Percentiles rank a stretch among this genome's conserved stretches.
Conservation (phyloP, 2,888 invertebrate genomes). For the Phrixothrix hirtus region DNA sequence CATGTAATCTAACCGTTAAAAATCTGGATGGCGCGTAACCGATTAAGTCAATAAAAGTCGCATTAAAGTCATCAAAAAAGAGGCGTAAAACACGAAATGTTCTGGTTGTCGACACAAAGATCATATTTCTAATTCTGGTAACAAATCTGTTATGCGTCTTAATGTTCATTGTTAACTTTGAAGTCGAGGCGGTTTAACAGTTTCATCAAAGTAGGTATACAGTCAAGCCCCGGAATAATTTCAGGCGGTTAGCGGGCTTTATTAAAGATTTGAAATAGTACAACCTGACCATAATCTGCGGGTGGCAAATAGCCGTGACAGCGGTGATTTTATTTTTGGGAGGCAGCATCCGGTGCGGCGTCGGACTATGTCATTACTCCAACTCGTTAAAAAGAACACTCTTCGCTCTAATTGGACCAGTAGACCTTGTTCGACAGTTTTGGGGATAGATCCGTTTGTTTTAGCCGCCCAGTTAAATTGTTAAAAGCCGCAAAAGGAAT, state of each 20-base stretch:
- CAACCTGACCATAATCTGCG: slow-evolving; percentile 44
- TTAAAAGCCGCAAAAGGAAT: slow-evolving; percentile 28
- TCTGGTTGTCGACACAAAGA: slow-evolving; percentile 38
- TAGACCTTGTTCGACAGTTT: slow-evolving; percentile 46
- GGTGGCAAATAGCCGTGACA: slow-evolving; percentile 50
- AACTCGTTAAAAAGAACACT: slow-evolving; percentile 52
- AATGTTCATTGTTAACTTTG: not conserved
- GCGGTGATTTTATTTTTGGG: slow-evolving; percentile 46
- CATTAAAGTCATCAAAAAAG: slow-evolving; percentile 37
- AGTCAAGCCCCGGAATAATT: not conserved
- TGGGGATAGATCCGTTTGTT: slow-evolving; percentile 42
- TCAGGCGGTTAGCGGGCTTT: slow-evolving; percentile 17
- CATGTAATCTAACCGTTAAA: slow-evolving; percentile 8
- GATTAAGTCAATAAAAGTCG: slow-evolving; percentile 39
- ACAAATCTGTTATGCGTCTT: too few relatives aligned
- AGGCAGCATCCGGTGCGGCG: slow-evolving; percentile 52
- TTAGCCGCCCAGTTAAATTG: slow-evolving; percentile 40
- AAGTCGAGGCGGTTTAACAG: slow-evolving; percentile 1
- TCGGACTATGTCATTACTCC: slow-evolving; percentile 49
- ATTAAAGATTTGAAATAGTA: slow-evolving; percentile 45
- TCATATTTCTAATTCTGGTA: slow-evolving; percentile 21
- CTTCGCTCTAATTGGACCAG: slow-evolving; percentile 51
- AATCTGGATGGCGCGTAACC: slow-evolving; percentile 23
- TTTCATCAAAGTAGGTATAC: slow-evolving; percentile 5
- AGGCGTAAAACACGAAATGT: slow-evolving; percentile 42